Percentiles rank a stretch among this genome's conserved stretches.
phyloP scores from a whole-genome alignment of 2,797 vertebrate species.

The Galagoides demidoff region DNA sequence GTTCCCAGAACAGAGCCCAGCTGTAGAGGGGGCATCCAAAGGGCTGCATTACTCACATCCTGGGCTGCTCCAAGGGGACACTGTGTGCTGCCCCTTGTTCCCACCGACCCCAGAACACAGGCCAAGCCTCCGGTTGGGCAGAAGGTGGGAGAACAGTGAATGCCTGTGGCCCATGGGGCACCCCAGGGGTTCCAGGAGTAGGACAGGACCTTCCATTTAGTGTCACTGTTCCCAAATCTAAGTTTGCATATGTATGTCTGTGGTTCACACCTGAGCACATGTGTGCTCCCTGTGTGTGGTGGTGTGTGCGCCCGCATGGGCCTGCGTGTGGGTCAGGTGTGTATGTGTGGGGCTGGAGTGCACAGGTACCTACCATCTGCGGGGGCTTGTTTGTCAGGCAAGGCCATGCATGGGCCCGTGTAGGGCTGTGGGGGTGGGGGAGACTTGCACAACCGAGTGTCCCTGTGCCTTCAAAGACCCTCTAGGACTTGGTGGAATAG shows the following conservation, averaged over 20 bases:
- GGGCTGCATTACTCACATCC: slow-evolving; percentile 85
- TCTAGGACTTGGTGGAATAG: background rate
- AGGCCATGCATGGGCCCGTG: background rate
- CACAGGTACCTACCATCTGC: background rate
- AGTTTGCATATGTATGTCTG: background rate
- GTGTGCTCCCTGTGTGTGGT: background rate
- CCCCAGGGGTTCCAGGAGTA: background rate
- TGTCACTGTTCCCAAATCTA: background rate
- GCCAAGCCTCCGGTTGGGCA: slow-evolving; percentile 81
- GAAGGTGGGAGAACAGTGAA: slow-evolving; percentile 83
- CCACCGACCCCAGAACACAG: slow-evolving; percentile 36
- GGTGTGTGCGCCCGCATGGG: background rate
- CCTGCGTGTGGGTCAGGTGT: background rate
- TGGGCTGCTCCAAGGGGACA: background rate
- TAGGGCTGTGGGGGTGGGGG: background rate
- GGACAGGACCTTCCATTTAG: background rate
- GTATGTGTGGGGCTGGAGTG: background rate
- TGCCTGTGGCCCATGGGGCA: slow-evolving; percentile 18
- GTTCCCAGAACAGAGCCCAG: slow-evolving; percentile 77
- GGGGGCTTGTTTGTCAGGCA: background rate
- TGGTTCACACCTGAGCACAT: fast-evolving
- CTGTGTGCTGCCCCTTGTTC: no score
- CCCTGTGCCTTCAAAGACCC: background rate
- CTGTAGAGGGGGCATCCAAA: slow-evolving; percentile 86
- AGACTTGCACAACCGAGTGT: fast-evolving